A percentile compares a stretch with the other conserved stretches of the same genome.
Conservation (phyloP, 2,113 vertebrate species). For the Ochotona princeps region DNA sequence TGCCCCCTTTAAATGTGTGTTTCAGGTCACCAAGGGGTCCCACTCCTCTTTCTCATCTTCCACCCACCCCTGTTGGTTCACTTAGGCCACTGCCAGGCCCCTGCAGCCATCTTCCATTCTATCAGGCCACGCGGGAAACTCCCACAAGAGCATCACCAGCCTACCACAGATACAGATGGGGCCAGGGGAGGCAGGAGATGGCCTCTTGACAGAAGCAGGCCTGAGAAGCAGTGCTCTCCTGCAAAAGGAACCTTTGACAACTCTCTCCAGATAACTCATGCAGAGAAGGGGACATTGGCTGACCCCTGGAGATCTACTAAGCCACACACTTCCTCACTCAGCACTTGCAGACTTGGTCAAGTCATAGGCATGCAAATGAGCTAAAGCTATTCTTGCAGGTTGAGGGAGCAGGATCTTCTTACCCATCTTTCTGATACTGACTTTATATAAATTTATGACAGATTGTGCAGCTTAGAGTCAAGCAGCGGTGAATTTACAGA, state of each 20-base stretch:
- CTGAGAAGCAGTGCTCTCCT: neutral
- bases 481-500: slow-evolving; percentile 64
- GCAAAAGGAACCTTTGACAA: neutral
- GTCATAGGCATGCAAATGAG: neutral
- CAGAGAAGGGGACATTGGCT: neutral
- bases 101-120: neutral
- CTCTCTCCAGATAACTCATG: neutral
- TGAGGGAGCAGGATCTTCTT: neutral
- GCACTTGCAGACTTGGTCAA: neutral
- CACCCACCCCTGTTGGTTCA: neutral
- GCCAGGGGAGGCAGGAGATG: neutral
- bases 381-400: neutral
- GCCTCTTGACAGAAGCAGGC: neutral
- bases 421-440: neutral
- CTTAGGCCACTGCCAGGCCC: neutral
- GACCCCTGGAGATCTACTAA: neutral
- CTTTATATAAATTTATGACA: slow-evolving; percentile 55
- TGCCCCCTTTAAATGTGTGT: neutral
- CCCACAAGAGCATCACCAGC: neutral
- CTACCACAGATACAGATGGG: neutral
- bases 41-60: neutral
- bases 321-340: neutral
- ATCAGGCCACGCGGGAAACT: neutral
- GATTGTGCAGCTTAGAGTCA: slow-evolving; percentile 50
- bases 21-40: neutral